These are phyloP conservation scores for Dendrocincla fuliginosa DNA, from an alignment of 2,797 vertebrate genomes.

Conservation along the genomic window DNA sequence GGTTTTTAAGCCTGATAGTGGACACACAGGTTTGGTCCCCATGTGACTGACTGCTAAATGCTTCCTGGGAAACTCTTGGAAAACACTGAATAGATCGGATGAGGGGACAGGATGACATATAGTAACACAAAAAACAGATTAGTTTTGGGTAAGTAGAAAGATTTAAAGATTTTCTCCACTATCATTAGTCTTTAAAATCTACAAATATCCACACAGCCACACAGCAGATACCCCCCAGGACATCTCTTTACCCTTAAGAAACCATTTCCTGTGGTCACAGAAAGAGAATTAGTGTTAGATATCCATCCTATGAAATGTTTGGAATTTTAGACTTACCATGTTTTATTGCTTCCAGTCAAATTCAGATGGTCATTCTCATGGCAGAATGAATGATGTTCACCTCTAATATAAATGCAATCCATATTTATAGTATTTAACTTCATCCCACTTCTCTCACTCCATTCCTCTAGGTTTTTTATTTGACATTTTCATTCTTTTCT, in stretches of 20 bases:
- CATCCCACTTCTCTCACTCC: neutral
- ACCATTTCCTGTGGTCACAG: rapidly evolving
- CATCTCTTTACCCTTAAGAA: neutral
- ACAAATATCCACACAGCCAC: neutral
- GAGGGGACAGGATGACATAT: rapidly evolving
- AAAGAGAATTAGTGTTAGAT: neutral
- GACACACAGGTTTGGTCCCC: neutral
- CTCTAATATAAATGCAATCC: neutral
- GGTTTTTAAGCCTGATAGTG: neutral
- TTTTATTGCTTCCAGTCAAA: neutral
- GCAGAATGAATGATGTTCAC: neutral
- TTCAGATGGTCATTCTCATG: neutral
- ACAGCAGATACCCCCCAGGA: neutral
- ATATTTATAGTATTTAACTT: neutral
- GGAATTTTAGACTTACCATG: neutral
- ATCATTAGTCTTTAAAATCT: neutral
- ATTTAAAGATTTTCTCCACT: neutral
- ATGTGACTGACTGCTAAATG: neutral
- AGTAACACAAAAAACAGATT: neutral
- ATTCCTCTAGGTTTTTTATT: neutral
- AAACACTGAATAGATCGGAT: neutral
- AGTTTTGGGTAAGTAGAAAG: neutral
- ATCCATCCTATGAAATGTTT: neutral
- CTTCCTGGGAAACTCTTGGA: neutral
- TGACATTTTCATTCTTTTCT: neutral